Conservation (phyloP, 2,888 invertebrate genomes). For the Girardia tigrina region DNA sequence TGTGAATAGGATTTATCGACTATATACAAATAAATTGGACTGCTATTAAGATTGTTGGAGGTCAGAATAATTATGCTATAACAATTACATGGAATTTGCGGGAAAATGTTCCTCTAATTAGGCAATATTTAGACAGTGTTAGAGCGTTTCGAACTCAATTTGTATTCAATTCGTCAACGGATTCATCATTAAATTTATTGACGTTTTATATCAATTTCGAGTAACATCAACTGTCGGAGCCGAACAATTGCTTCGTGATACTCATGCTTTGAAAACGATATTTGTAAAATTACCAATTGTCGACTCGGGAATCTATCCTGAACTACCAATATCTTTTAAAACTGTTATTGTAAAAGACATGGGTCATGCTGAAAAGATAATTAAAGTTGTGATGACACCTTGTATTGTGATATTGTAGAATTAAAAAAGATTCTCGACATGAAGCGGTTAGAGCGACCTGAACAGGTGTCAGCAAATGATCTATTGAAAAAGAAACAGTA, state of each 20-base stretch:
- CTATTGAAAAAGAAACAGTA: too few relatives aligned
- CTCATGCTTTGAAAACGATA: constrained; percentile 61
- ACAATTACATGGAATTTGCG: constrained; percentile 72
- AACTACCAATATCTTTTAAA: background rate
- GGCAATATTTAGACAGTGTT: constrained; percentile 64
- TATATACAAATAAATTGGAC: constrained; percentile 66
- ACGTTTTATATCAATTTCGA: constrained; percentile 64
- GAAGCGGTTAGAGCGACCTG: too few relatives aligned
- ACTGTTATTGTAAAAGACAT: constrained; percentile 66
- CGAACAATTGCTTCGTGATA: constrained; percentile 83
- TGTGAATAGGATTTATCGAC: constrained; percentile 74
- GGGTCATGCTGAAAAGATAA: constrained; percentile 92
- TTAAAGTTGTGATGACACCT: constrained; percentile 87
- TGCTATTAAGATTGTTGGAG: constrained; percentile 78
- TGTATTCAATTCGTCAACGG: constrained; percentile 84
- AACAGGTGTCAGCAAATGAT: too few relatives aligned
- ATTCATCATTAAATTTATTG: constrained; percentile 82
- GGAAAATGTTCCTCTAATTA: constrained; percentile 68
- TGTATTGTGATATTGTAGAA: too few relatives aligned
- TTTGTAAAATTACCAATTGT: constrained; percentile 82
- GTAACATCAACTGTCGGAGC: constrained; percentile 76
- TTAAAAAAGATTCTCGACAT: too few relatives aligned
- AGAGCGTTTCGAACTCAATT: too few relatives aligned
- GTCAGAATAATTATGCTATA: constrained; percentile 84
- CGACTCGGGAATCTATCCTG: constrained; percentile 43